Evolutionary conservation across 2,797 vertebrate species (phyloP).

Genomic region (Phrynocephalus vlangalii): DNA sequence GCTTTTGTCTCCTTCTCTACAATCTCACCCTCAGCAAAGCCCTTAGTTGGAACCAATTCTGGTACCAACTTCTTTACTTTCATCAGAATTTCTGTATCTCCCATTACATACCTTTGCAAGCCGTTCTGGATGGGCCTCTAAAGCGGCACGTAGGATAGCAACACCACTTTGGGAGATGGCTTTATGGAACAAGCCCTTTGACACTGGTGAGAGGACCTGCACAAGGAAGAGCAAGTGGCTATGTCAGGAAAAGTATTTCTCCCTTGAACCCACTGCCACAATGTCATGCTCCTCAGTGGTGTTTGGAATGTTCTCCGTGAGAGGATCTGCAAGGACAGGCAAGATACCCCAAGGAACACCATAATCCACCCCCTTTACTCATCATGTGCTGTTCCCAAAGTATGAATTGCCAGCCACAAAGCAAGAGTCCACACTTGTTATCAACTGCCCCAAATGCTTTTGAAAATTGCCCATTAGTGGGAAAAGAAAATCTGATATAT

Average conservation of each 20-base stretch:
- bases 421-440: too few relatives aligned
- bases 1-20: neutral
- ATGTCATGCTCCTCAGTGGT: neutral
- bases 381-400: too few relatives aligned
- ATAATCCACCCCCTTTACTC: neutral
- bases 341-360: neutral
- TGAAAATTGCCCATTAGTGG: neutral
- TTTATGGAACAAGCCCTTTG: constrained; percentile 59
- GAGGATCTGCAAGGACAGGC: too few relatives aligned
- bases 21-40: too few relatives aligned
- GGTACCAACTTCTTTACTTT: neutral
- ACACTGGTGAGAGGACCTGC: constrained; percentile 81
- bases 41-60: neutral
- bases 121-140: constrained; percentile 36
- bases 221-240: neutral
- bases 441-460: too few relatives aligned
- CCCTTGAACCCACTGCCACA: neutral
- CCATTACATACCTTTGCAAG: neutral
- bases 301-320: neutral
- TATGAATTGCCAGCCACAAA: too few relatives aligned
- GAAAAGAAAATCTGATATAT: neutral
- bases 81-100: neutral
- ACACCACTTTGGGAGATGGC: constrained; percentile 66
- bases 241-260: too few relatives aligned
- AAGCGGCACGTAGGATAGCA: neutral